Base-by-base conservation (phyloP, 2,113 vertebrate species). In the Cephalopterus ornatus region DNA sequence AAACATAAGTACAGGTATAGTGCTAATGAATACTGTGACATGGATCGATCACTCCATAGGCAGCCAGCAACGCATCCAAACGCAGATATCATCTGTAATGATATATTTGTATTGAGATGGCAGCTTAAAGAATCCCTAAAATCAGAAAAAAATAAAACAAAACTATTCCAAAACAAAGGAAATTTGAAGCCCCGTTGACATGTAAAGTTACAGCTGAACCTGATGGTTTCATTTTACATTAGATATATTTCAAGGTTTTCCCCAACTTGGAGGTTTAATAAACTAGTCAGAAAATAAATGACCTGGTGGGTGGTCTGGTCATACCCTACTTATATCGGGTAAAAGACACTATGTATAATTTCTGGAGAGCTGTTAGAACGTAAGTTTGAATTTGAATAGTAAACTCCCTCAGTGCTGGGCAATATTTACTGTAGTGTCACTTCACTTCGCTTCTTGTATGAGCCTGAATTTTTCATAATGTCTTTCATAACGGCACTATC, bases 251-350 rank as follows among this genome's bases (percentile, higher is more conserved):
- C 56, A 56, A 53, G 15, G 37, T n/a, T 12, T 53, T 71, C 12
- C 32, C 7, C 7, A 37, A 2, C 12, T 11, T 59, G 20, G 8
- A 42, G 8, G 23, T 52, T 76, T 28, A 39, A 16, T 3, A 37
- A 63, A 55, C 12, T 19, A 53, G 61, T 12, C 16, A 41, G 47
- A 24, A 49, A 49, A 16, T n/a, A 3, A 8, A 63, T 8, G 30
- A 37, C 16, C 18, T 15, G 5, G 21, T 12, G 26, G 21, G 14
- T n/a, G 15, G 5, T 26, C 19, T 53, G 28, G 11, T 50, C 35
- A 35, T 12, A 35, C 3, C 19, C 30, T 5, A 21, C 46, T 22
- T 46, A 20, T 7, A 10, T 0, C 24, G 17, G 9, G 8, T 35
- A 21, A 35, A 8, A 52, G 46, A 18, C 3, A 4, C 19, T 9